phyloP scores from a whole-genome alignment of 2,797 vertebrate species.

The Bradypus variegatus region DNA sequence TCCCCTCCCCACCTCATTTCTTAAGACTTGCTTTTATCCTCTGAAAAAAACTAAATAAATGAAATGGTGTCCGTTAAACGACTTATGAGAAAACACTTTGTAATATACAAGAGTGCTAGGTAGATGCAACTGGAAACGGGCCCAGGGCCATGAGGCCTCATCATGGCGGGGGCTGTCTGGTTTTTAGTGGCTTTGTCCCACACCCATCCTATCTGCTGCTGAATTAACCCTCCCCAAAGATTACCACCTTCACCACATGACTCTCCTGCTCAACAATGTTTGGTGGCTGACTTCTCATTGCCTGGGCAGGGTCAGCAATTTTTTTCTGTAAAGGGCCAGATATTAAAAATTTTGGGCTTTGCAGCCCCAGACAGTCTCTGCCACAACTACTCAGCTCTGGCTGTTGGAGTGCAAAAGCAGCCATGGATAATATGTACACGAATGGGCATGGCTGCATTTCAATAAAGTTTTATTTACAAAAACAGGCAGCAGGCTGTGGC shows the following conservation, averaged over 20 bases:
- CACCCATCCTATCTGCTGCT: neutral
- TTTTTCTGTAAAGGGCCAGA: neutral
- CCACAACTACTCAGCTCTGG: neutral
- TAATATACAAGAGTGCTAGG: neutral
- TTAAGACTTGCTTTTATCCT: neutral
- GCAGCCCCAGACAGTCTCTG: neutral
- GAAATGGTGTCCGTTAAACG: neutral
- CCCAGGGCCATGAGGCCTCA: no score
- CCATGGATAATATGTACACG: neutral
- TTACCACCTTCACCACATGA: neutral
- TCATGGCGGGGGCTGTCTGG: no score
- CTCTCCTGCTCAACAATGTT: neutral
- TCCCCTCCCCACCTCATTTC: neutral
- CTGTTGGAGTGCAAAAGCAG: neutral
- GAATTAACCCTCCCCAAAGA: neutral
- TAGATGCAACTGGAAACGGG: no score
- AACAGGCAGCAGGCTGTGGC: neutral
- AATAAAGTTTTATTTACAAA: slow-evolving; percentile 17
- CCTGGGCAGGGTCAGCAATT: neutral
- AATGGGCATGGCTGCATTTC: neutral
- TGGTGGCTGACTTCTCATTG: neutral
- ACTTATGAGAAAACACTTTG: neutral
- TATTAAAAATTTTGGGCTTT: neutral
- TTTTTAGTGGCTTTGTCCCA: neutral
- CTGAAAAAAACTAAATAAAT: neutral